phyloP scores from a whole-genome alignment of 1,140 invertebrate species.

The Charaxes varanes region DNA sequence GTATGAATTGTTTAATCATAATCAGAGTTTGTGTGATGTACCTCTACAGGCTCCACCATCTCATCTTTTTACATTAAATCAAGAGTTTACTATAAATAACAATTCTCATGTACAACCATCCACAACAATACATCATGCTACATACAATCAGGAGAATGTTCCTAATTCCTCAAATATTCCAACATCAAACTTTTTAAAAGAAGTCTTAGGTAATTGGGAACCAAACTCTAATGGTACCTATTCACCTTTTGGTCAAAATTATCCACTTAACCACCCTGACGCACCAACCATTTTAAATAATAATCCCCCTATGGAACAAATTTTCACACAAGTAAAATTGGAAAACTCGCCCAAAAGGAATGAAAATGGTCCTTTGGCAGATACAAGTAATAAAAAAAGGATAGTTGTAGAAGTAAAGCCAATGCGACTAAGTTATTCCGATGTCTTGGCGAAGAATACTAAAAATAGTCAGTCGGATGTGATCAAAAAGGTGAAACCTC shows the following conservation, averaged over 20 bases:
- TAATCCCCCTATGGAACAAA: slow-evolving; percentile 35
- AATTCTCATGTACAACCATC: slow-evolving; percentile 37
- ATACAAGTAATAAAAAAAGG: slow-evolving; percentile 79
- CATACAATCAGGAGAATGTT: slow-evolving; percentile 39
- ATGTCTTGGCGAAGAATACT: slow-evolving; percentile 84
- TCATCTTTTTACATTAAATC: slow-evolving; percentile 48
- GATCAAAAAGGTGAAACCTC: slow-evolving; percentile 38
- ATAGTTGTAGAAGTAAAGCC: slow-evolving; percentile 89
- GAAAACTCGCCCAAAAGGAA: slow-evolving; percentile 52
- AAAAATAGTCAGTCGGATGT: slow-evolving; percentile 44
- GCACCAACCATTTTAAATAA: slow-evolving; percentile 40
- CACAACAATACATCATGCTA: slow-evolving; percentile 29
- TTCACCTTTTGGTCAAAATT: slow-evolving; percentile 81
- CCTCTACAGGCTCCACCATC: slow-evolving; percentile 38
- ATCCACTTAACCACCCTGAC: slow-evolving; percentile 62
- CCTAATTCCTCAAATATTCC: slow-evolving; percentile 32
- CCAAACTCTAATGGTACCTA: slow-evolving; percentile 88
- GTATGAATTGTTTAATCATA: slow-evolving; percentile 63
- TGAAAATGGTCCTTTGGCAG: slow-evolving; percentile 52
- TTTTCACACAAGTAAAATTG: slow-evolving; percentile 33
- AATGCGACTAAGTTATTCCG: slow-evolving; percentile 88
- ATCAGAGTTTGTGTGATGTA: slow-evolving; percentile 43
- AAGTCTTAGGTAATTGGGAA: slow-evolving; percentile 87
- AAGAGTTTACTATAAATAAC: slow-evolving; percentile 45
- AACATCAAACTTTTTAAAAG: slow-evolving; percentile 77